Base-by-base conservation (phyloP, 2,113 vertebrate genomes). In the Rhinopithecus roxellana region DNA sequence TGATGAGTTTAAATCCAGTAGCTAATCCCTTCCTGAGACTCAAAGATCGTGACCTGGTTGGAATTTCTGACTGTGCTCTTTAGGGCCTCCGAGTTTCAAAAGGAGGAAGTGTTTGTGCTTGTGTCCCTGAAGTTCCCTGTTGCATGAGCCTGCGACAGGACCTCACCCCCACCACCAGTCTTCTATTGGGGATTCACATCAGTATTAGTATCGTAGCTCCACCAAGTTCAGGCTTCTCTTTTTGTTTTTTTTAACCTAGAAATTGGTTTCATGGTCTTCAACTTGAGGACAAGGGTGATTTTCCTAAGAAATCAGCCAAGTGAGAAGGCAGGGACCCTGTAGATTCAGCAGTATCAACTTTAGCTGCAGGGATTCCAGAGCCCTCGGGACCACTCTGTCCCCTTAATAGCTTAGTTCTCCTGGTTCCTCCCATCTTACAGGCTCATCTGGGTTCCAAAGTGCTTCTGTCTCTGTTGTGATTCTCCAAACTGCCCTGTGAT, bases 121-220 rank as follows among this genome's bases (percentile, higher is more conserved):
- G 23, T 12, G 48, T 40, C 70, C 83, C n/a, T 89, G 86, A 30
- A 22, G 48, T 45, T 96, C 43, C 45, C 81, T 92, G 85, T 17
- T 89, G 8, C 55, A 4, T 5, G 93, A 89, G 94, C 90, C 85
- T 94, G n/a, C 78, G 23, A 45, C 69, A 48, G 64, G 88, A 57
- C 90, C 32, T 96, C 78, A 0, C 30, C 48, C 59, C 61, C 7
- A 7, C 32, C 32, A 1, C 83, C 90, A 52, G 52, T 89, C 89
- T 96, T 95, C 78, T 90, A 23, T 96, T 96, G 32, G 23, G 88
- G 45, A 50, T 48, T 93, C 89, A 95, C 87, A 3, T 97, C 98
- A 98, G 98, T 98, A 98, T 99, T 98, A 64, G 14, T 48, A 97
- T 98, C 69, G 6, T 43, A 97, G 90, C 95, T 88, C 23, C 35